A percentile compares a stretch with the other conserved stretches of the same genome.
These are phyloP conservation scores for Amyelois transitella DNA, from an alignment of 1,140 invertebrate species.

Conservation along the genomic window DNA sequence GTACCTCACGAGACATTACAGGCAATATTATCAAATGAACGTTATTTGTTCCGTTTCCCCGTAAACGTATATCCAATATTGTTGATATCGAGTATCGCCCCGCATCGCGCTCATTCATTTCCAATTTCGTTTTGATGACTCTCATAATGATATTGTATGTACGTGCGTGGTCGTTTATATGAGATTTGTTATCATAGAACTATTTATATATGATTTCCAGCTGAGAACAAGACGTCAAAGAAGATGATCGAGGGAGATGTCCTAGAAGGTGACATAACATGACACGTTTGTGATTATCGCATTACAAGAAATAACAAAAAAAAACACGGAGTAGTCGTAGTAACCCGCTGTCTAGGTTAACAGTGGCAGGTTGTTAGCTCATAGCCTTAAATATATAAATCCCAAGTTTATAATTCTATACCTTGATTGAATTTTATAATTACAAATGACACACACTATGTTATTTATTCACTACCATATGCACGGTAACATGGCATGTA, in stretches of 20 bases:
- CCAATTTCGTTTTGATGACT: slow-evolving; percentile 56
- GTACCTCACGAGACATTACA: slow-evolving; percentile 20
- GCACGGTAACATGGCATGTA: not conserved
- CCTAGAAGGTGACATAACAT: no score
- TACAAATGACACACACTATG: no score
- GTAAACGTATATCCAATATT: slow-evolving; percentile 22
- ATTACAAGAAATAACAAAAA: no score
- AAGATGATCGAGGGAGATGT: no score
- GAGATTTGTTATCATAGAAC: slow-evolving; percentile 7
- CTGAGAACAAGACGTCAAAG: no score
- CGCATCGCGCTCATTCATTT: slow-evolving; percentile 39
- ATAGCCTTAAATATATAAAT: no score
- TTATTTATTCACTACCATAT: not conserved
- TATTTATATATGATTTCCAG: not conserved
- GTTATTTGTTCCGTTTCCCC: slow-evolving; percentile 38
- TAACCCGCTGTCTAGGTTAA: no score
- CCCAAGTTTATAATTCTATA: no score
- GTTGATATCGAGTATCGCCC: slow-evolving; percentile 17
- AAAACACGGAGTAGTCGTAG: no score
- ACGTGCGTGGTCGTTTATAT: slow-evolving; percentile 23
- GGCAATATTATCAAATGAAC: slow-evolving; percentile 27
- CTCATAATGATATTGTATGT: slow-evolving; percentile 41
- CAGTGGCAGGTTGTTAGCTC: no score
- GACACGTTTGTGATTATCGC: no score
- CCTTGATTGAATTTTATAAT: no score